phyloP scores from a whole-genome alignment of 2,797 vertebrate species.

The Cheirogaleus major region DNA sequence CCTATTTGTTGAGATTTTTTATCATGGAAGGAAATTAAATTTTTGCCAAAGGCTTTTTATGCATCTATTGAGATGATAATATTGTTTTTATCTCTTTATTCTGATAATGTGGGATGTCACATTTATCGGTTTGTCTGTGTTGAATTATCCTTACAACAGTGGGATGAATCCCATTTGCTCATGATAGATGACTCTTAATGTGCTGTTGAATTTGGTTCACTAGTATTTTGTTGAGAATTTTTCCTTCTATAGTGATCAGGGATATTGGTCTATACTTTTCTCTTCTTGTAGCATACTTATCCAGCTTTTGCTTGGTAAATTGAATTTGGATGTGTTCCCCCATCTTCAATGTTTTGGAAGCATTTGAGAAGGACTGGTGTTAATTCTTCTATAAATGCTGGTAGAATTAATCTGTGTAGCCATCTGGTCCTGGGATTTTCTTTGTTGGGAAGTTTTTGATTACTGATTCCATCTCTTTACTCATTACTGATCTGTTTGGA shows the following conservation, averaged over 20 bases:
- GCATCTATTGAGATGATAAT: background rate
- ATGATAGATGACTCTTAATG: background rate
- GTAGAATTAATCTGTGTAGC: background rate
- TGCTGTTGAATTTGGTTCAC: background rate
- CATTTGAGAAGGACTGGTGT: background rate
- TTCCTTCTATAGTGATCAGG: background rate
- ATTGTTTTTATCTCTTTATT: background rate
- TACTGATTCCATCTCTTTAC: background rate
- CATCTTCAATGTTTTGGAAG: background rate
- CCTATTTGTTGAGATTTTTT: background rate
- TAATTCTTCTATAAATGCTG: background rate
- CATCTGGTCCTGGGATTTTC: background rate
- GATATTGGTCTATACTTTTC: background rate
- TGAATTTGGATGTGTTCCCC: background rate
- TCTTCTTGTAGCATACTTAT: background rate
- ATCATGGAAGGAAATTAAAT: background rate
- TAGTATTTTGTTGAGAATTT: background rate
- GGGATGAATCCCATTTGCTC: no score
- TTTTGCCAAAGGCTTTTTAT: background rate
- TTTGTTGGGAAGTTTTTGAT: background rate
- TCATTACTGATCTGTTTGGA: background rate
- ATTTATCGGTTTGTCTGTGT: background rate
- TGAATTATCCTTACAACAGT: background rate
- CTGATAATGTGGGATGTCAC: background rate
- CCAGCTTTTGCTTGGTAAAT: background rate